Evolutionary conservation across 2,797 vertebrate genomes (phyloP), one percentile per base, ranked within the genome.

Genomic region (Hirundo rustica): DNA sequence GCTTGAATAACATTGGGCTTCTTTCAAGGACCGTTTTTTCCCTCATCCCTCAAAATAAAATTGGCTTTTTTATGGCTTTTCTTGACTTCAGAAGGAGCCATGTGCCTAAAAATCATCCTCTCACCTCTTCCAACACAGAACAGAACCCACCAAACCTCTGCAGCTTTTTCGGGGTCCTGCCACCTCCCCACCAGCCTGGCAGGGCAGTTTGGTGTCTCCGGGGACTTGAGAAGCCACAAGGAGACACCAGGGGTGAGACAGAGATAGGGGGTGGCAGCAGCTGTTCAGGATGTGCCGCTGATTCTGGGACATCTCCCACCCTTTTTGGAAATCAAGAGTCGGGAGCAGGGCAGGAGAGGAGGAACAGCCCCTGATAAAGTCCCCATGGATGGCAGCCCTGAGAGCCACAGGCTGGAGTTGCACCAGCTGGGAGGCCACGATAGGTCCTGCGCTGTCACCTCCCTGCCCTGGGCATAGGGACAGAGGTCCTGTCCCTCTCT

Each of bases 361-460:
- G 92, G 74, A 17, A 22, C 27, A 42, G 40, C 16, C 40, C 40
- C 40, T 42, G 40, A 68, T 51, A 70, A 70, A 53, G 67, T 70
- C 67, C 48, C 48, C 36, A 20, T 4, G 45, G 73, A 40, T 50
- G 57, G 17, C 72, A 79, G 40, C n/a, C 62, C 12, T 6, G 2
- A 53, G 81, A 32, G 70, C 51, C 55, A 18, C 10, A 2, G 22
- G 80, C 91, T 71, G 94, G 78, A 64, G 79, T 61, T 4, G 11
- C 42, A 57, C 10, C 96, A 93, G 94, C 97, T 97, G 96, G 96
- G 65, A 92, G 88, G 48, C 68, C 75, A 27, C 2, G 95, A 97
- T 96, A 97, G 92, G 57, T 80, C 4, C 77, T 66, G 76, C 38
- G 81, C n/a, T 83, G 78, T 95, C 90, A 48, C 54, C 87, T 91